Conservation (phyloP, 2,888 invertebrate species). For the Baronia brevicornis region DNA sequence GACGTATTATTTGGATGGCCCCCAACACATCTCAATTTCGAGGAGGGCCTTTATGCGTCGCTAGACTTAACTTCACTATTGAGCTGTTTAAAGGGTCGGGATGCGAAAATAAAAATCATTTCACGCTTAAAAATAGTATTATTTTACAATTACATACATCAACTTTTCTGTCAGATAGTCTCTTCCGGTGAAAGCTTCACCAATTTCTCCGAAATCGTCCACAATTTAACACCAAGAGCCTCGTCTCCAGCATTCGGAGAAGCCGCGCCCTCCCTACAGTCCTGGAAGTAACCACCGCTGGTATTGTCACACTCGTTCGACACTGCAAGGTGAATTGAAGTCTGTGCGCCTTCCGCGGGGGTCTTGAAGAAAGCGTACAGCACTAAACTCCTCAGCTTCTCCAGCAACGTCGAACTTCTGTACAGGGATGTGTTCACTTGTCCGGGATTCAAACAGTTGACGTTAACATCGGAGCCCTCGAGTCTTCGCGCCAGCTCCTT, state of each 20-base stretch:
- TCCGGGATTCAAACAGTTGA: conserved; percentile 90
- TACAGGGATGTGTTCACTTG: conserved; percentile 88
- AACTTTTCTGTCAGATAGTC: conserved; percentile 12
- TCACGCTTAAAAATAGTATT: no score
- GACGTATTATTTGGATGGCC: no score
- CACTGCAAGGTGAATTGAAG: conserved; percentile 82
- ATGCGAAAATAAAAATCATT: no score
- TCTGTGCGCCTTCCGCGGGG: conserved; percentile 87
- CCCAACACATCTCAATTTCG: no score
- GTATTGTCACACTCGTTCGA: conserved; percentile 83
- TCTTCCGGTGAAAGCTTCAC: conserved; percentile 51
- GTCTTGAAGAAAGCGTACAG: conserved; percentile 84
- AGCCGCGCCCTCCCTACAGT: conserved; percentile 80
- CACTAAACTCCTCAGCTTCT: conserved; percentile 76
- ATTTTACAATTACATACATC: no score
- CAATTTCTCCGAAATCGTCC: conserved; percentile 76
- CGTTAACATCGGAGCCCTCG: conserved; percentile 77
- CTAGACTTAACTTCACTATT: no score
- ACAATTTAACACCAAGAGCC: conserved; percentile 82
- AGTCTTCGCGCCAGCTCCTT: conserved; percentile 60
- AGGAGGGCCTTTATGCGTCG: no score
- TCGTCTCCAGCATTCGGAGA: conserved; percentile 78
- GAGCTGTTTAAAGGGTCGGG: no score
- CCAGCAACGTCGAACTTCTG: conserved; percentile 68
- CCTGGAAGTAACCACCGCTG: conserved; percentile 85